Percentiles rank a stretch among this genome's conserved stretches.
phyloP scores from a whole-genome alignment of 2,113 vertebrate genomes.

The Callaeas wilsoni region DNA sequence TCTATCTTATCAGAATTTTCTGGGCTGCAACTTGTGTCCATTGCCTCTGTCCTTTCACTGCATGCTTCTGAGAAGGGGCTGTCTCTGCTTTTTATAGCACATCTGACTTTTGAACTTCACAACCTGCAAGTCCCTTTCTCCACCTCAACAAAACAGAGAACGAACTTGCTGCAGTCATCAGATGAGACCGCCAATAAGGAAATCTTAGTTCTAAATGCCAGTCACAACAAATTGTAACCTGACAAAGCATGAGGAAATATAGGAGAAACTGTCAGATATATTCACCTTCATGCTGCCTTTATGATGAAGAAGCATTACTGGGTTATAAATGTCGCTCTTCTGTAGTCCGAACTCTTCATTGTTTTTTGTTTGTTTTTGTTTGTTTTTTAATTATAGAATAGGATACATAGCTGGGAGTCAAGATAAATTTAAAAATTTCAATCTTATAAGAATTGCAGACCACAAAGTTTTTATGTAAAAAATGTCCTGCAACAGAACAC shows the following conservation, averaged over 20 bases:
- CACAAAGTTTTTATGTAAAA: background rate
- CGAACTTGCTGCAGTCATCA: background rate
- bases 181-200: rapidly evolving
- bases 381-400: background rate
- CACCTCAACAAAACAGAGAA: background rate
- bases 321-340: background rate
- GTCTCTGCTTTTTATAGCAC: background rate
- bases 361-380: background rate
- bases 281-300: background rate
- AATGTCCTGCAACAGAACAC: background rate
- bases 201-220: background rate
- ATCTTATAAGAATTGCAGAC: background rate
- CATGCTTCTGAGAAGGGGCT: background rate
- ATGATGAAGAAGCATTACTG: background rate
- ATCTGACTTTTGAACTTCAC: background rate
- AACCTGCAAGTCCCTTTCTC: background rate
- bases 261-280: background rate
- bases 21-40: background rate
- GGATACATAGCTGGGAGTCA: background rate
- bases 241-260: background rate
- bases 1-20: background rate
- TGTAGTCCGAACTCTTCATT: background rate
- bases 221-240: background rate
- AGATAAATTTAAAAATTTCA: background rate
- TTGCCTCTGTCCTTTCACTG: background rate